These are phyloP conservation scores for Eumaeus atala DNA, from an alignment of 1,140 invertebrate genomes.

Conservation along the genomic window DNA sequence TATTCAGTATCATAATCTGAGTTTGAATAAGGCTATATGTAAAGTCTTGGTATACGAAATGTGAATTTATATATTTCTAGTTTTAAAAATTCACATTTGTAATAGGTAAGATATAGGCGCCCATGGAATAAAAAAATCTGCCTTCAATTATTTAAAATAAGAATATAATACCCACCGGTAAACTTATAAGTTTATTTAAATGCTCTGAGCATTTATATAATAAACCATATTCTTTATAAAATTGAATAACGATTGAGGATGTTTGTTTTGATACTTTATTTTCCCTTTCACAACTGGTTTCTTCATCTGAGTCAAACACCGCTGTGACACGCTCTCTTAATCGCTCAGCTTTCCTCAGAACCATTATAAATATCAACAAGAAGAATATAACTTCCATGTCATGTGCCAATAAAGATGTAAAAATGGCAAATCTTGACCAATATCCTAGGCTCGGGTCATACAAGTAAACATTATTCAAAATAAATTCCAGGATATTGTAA, in stretches of 20 bases:
- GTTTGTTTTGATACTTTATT: not conserved
- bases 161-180: slow-evolving; percentile 3
- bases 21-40: too few species aligned
- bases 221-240: slow-evolving; percentile 1
- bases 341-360: not conserved
- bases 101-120: not conserved
- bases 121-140: not conserved
- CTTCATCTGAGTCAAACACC: slow-evolving; percentile 4
- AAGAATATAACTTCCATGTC: slow-evolving; percentile 1
- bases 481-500: not conserved
- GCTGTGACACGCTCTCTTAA: not conserved
- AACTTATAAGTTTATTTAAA: slow-evolving; percentile 7
- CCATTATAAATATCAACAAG: not conserved
- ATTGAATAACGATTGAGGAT: not conserved
- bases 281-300: not conserved
- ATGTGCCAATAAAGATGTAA: not conserved
- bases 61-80: too few species aligned
- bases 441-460: not conserved
- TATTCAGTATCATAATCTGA: too few species aligned
- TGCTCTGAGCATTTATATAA: slow-evolving; percentile 6
- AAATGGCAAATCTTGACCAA: not conserved
- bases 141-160: not conserved
- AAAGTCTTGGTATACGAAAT: too few species aligned
- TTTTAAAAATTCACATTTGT: too few species aligned
- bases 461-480: not conserved